Evolutionary conservation across 2,888 invertebrate genomes (phyloP), one percentile per base, ranked within the genome.

Genomic region (Argyresthia goedartella): DNA sequence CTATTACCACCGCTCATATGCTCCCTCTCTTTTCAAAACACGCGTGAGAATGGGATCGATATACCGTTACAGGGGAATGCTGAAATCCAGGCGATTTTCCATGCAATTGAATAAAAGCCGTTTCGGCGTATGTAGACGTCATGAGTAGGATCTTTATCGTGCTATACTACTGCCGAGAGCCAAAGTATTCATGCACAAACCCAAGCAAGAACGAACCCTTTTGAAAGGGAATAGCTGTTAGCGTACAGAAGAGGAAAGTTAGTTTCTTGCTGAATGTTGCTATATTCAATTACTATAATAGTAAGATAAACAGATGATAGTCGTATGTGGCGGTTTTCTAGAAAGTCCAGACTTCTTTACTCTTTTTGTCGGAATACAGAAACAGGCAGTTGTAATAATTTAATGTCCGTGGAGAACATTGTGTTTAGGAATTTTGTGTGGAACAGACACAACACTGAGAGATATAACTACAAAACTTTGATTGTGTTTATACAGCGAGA

Each of bases 61-160:
- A 25, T 25, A 25, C 25, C 25, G 25, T 25, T 25, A 25, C 25
- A 25, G 25, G 25, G 6, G 71, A 70, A 66, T 62, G 65, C 67
- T 68, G 69, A 73, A 76, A 80, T 78, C 76, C 71, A 64, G 66
- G 62, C 71, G 79, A 82, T 81, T 82, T 84, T 84, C 81, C 78
- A 74, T 74, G 75, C 81, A 77, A 82, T 82, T 82, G 81, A 84
- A 81, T 82, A 74, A 72, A 73, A 76, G 72, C 74, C 69, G 76
- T 76, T 73, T 80, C 72, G 73, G 76, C 25, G 34, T 70, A 76
- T 81, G 81, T 74, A 69, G 75, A 76, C 66, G 72, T 73, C 67
- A 73, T 61, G 65, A 65, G 65, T 13, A 49, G 7, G 42, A 52
- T 46, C 25, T 46, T 33, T 46, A 44, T 44, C 44, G 14, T 15